These are phyloP conservation scores for Myiothlypis chrysogaster DNA, from an alignment of 2,797 vertebrate species.

Conservation along the genomic window DNA sequence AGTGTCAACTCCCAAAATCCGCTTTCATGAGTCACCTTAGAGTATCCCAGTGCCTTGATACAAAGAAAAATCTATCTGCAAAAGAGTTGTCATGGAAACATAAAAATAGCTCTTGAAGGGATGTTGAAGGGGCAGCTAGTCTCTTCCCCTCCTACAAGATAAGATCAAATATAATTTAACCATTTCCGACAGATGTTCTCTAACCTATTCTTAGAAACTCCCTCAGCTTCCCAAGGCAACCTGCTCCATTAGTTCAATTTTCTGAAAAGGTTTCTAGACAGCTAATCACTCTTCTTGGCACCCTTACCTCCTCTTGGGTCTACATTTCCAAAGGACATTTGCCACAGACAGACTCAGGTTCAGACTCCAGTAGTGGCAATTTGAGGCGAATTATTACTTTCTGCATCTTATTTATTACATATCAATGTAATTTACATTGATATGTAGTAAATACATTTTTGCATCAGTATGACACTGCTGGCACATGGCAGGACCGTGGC, in stretches of 20 bases:
- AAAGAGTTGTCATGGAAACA: slow-evolving; percentile 52
- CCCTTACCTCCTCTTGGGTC: not conserved
- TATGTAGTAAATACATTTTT: not conserved
- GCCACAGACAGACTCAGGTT: not conserved
- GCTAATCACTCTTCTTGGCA: not conserved
- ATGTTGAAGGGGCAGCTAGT: slow-evolving; percentile 36
- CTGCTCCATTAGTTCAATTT: not conserved
- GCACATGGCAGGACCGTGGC: not conserved
- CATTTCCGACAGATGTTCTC: slow-evolving; percentile 15
- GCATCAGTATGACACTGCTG: not conserved
- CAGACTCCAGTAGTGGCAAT: not conserved
- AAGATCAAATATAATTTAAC: slow-evolving; percentile 45
- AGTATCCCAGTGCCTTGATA: not conserved
- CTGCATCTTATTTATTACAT: not conserved
- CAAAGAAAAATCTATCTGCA: slow-evolving; percentile 1
- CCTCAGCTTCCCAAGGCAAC: not conserved
- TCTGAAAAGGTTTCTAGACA: not conserved
- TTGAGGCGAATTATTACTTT: not conserved
- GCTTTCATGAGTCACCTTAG: not conserved
- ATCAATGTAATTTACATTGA: not conserved
- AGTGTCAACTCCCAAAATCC: not conserved
- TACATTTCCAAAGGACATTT: not conserved
- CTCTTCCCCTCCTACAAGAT: slow-evolving; percentile 23
- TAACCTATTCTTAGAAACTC: slow-evolving; percentile 41
- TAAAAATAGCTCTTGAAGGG: slow-evolving; percentile 51